A percentile compares a stretch with the other conserved stretches of the same genome.
phyloP scores from a whole-genome alignment of 2,888 invertebrate species.

The Luperina testacea region DNA sequence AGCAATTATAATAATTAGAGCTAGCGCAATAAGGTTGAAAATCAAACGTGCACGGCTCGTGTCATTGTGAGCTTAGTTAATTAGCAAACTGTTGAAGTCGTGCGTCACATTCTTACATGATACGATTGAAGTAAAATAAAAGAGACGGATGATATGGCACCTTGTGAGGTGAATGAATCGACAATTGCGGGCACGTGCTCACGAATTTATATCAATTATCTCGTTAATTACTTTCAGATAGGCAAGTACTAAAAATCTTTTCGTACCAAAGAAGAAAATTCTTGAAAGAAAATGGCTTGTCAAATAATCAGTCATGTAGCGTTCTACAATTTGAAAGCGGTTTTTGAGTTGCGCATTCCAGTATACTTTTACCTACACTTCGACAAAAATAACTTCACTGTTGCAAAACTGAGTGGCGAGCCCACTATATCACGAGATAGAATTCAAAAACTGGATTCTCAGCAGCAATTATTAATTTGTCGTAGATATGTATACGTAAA shows the following conservation, averaged over 20 bases:
- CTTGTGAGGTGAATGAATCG: slow-evolving; percentile 81
- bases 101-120: slow-evolving; percentile 79
- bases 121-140: slow-evolving; percentile 70
- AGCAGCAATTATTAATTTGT: slow-evolving; percentile 53
- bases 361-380: slow-evolving; percentile 65
- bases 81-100: slow-evolving; percentile 82
- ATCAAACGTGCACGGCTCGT: slow-evolving; percentile 65
- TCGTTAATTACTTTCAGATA: slow-evolving; percentile 24
- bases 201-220: slow-evolving; percentile 57
- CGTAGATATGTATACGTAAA: slow-evolving; percentile 18
- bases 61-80: slow-evolving; percentile 81
- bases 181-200: slow-evolving; percentile 72
- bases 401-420: slow-evolving; percentile 56
- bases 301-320: slow-evolving; percentile 12
- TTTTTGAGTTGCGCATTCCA: slow-evolving; percentile 68
- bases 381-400: slow-evolving; percentile 70
- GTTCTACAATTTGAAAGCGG: slow-evolving; percentile 66
- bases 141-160: slow-evolving; percentile 71
- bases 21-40: slow-evolving; percentile 74
- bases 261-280: slow-evolving; percentile 21
- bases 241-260: neutral
- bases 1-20: slow-evolving; percentile 72
- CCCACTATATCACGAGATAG: slow-evolving; percentile 41
- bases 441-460: slow-evolving; percentile 39
- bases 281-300: slow-evolving; percentile 30